These are phyloP conservation scores for Lamellibrachia columna DNA, from an alignment of 2,888 invertebrate species.

Conservation along the genomic window DNA sequence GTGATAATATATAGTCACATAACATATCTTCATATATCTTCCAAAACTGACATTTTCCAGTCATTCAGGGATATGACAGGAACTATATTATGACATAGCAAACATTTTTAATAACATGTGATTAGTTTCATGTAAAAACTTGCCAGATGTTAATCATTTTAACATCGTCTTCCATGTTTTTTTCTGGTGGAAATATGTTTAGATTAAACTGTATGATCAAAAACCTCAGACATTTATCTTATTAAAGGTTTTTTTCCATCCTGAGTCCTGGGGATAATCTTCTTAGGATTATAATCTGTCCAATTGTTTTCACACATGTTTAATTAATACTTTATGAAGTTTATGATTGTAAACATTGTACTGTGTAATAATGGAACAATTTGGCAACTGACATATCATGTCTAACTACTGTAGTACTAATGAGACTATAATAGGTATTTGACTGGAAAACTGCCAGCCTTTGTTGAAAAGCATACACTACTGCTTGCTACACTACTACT, in stretches of 20 bases:
- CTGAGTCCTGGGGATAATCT: neutral
- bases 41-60: neutral
- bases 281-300: neutral
- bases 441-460: neutral
- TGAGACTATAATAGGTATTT: neutral
- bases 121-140: neutral
- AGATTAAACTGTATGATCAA: neutral
- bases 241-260: neutral
- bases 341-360: neutral
- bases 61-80: neutral
- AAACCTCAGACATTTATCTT: neutral
- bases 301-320: neutral
- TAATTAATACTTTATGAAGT: neutral
- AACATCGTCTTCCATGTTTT: neutral
- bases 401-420: neutral
- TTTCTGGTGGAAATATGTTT: neutral
- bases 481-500: neutral
- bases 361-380: neutral
- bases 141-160: neutral
- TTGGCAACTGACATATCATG: neutral
- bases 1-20: neutral
- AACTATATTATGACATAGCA: neutral
- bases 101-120: neutral
- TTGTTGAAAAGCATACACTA: neutral
- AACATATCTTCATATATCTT: neutral